Conservation (phyloP, 2,113 vertebrate genomes). For the Salvator merianae region DNA sequence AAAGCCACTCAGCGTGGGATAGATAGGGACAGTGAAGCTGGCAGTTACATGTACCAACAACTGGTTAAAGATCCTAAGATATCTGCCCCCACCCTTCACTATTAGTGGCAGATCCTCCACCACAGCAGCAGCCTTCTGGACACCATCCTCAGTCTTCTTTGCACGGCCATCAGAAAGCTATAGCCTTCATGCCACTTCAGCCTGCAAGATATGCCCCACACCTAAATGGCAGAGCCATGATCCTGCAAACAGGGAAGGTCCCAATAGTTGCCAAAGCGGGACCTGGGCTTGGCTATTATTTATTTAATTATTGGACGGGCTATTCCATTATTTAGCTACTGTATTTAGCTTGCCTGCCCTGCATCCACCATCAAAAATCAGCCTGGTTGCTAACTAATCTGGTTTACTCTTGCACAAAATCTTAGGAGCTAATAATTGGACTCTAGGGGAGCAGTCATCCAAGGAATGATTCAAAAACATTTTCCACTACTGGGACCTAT, state of each 20-base stretch:
- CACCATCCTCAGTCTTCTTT: background rate
- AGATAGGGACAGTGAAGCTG: background rate
- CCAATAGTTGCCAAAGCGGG: background rate
- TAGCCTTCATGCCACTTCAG: background rate
- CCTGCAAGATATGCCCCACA: background rate
- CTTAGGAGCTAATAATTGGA: slow-evolving; percentile 63
- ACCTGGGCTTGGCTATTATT: too few species aligned
- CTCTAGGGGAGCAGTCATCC: slow-evolving; percentile 51
- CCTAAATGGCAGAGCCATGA: background rate
- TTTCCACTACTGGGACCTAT: slow-evolving; percentile 39
- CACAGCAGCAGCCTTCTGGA: background rate
- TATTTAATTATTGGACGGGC: too few species aligned
- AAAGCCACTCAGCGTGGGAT: background rate
- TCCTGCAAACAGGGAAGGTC: background rate
- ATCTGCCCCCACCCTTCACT: background rate
- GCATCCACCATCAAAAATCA: slow-evolving; percentile 9
- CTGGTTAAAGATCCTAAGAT: background rate
- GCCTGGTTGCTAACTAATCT: slow-evolving; percentile 36
- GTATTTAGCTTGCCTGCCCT: background rate
- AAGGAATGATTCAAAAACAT: slow-evolving; percentile 51
- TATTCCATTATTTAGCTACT: too few species aligned
- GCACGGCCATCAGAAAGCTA: accelerated
- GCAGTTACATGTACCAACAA: background rate
- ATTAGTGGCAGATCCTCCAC: background rate
- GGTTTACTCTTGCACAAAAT: slow-evolving; percentile 11